phyloP scores from a whole-genome alignment of 2,797 vertebrate species.

The Pangasius krempfi region DNA sequence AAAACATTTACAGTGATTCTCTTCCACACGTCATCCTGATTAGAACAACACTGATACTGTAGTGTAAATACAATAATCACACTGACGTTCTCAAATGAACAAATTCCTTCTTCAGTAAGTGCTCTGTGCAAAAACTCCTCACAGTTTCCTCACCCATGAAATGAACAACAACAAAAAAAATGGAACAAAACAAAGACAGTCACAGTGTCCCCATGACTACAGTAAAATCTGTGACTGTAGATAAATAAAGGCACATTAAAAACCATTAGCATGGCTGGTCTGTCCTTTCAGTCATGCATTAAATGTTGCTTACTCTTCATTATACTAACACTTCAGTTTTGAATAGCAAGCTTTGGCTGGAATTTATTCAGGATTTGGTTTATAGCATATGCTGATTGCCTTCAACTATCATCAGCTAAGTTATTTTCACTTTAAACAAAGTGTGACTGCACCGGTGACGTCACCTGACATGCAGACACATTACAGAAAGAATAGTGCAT shows the following conservation, averaged over 20 bases:
- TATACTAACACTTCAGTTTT: conserved; percentile 38
- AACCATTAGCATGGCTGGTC: conserved; percentile 29
- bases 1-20: conserved; percentile 33
- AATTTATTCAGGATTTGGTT: conserved; percentile 15
- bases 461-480: neutral
- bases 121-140: conserved; percentile 72
- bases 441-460: neutral
- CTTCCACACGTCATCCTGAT: conserved; percentile 12
- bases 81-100: conserved; percentile 12
- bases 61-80: conserved; percentile 46
- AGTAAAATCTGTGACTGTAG: neutral
- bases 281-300: conserved; percentile 20
- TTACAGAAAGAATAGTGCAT: neutral
- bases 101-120: conserved; percentile 67
- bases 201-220: conserved; percentile 20
- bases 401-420: conserved; percentile 1
- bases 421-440: conserved; percentile 16
- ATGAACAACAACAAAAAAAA: conserved; percentile 17
- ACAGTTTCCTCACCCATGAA: conserved; percentile 18
- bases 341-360: neutral
- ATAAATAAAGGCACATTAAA: conserved; percentile 56
- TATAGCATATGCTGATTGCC: conserved; percentile 40
- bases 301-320: conserved; percentile 33
- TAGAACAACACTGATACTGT: conserved; percentile 52
- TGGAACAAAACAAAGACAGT: conserved; percentile 6